Evolutionary conservation across 2,888 invertebrate genomes (phyloP), one percentile per base, ranked within the genome.

Genomic region (Drymonia ruficornis): DNA sequence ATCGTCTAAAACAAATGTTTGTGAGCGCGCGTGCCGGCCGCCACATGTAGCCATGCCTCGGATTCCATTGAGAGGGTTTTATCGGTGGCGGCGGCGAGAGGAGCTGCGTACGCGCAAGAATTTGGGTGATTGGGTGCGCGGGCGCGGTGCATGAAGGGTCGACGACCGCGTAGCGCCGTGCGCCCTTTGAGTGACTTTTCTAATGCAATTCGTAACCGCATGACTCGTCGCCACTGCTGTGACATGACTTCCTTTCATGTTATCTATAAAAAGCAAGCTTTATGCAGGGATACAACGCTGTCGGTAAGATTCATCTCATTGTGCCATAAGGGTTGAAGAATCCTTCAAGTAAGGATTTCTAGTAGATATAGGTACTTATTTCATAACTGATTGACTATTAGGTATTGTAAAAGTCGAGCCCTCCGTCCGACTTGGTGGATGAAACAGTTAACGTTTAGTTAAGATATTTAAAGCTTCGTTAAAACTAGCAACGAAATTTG

Each of bases 71-170:
- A 78, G 79, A 82, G 83, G 78, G 81, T 78, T 81, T 82, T 81
- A 72, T 75, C 72, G 67, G 64, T 56, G 61, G 71, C 67, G 57
- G 67, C 62, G 71, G 63, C 58, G 70, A 75, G 79, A 76, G 78
- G 81, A 80, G 81, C 76, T 78, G 82, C 83, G 86, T 84, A 89
- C 87, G 89, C 87, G 80, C 79, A 86, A 84, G 83, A 86, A 90
- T 90, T 89, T 78, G 85, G 84, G 76, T 85, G 84, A 86, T 84
- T 79, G 78, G 79, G 78, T 74, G 78, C 76, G 69, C 67, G 23
- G 53, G 45, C 49, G 55, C 60, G 57, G 59, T 65, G 70, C 67
- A 65, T 55, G 53, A 63, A 67, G 76, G 84, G 82, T 86, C 81
- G 72, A 71, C 65, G 84, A 72, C 82, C 86, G 80, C 63, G 65